Evolutionary conservation across 2,797 vertebrate species (phyloP).

Genomic region (Benthosema pterotum): DNA sequence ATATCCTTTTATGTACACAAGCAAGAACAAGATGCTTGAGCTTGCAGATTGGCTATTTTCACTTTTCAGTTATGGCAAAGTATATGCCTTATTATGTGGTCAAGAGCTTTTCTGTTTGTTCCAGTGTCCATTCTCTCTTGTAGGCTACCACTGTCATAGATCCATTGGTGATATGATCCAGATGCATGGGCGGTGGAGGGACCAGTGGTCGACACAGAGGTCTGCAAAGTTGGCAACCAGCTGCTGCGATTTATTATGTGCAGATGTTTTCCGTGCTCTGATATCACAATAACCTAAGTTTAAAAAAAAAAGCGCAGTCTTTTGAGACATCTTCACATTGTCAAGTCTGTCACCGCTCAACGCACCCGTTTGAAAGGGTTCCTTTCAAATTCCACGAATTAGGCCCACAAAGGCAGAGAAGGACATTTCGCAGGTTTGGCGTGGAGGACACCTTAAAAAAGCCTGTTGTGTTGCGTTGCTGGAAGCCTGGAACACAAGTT

Average conservation of each 20-base stretch:
- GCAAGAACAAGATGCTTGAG: too few relatives aligned
- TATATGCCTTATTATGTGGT: neutral
- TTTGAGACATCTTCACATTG: neutral
- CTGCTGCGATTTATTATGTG: constrained; percentile 18
- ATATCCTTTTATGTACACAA: too few relatives aligned
- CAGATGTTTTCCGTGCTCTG: constrained; percentile 32
- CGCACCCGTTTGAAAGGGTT: neutral
- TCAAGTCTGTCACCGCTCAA: neutral
- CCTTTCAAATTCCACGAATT: neutral
- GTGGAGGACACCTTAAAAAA: too few relatives aligned
- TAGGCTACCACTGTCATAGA: constrained; percentile 18
- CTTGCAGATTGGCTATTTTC: too few relatives aligned
- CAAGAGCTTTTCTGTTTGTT: constrained; percentile 6
- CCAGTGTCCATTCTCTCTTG: neutral
- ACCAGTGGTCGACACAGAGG: neutral
- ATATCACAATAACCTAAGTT: constrained; percentile 11
- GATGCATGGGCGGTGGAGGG: constrained; percentile 23
- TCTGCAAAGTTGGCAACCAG: constrained; percentile 14
- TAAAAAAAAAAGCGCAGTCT: constrained; percentile 8
- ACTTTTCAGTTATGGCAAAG: too few relatives aligned
- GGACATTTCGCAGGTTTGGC: too few relatives aligned
- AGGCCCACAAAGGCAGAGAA: neutral
- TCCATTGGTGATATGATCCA: constrained; percentile 31
- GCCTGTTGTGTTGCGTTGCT: too few relatives aligned
- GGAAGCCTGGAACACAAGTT: too few relatives aligned